Conservation (phyloP, 2,113 vertebrate species). For the Peromyscus polionotus region DNA sequence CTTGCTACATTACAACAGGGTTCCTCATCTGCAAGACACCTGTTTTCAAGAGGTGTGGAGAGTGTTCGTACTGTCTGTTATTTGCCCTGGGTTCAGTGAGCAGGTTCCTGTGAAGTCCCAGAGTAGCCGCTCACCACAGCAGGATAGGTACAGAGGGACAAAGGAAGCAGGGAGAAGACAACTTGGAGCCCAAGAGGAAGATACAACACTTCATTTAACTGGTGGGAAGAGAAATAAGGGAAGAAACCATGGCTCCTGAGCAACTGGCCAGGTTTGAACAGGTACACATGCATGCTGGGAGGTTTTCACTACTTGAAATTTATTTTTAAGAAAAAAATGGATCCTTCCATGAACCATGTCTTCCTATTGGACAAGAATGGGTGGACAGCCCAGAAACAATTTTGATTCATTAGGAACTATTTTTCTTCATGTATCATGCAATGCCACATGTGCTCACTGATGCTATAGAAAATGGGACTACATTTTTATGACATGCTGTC, state of each 20-base stretch:
- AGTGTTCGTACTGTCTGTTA: rapidly evolving
- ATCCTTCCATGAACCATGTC: neutral
- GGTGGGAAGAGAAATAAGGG: neutral
- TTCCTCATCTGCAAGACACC: rapidly evolving
- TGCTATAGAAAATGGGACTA: neutral
- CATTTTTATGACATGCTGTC: neutral
- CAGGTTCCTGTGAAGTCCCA: neutral
- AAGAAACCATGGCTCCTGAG: neutral
- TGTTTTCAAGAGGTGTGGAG: neutral
- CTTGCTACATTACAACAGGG: neutral
- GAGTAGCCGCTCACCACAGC: rapidly evolving
- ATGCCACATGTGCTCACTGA: neutral
- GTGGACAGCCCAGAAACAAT: neutral
- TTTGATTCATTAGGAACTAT: neutral
- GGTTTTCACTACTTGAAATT: constrained; percentile 46
- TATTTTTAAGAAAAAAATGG: neutral
- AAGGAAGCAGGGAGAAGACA: neutral
- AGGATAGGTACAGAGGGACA: neutral
- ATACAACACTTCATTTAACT: neutral
- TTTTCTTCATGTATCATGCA: neutral
- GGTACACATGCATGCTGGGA: neutral
- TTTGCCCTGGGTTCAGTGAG: neutral
- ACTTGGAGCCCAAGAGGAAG: neutral
- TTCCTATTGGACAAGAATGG: neutral
- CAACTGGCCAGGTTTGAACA: neutral